Conservation (phyloP, 2,113 vertebrate genomes). For the Pelodiscus sinensis region DNA sequence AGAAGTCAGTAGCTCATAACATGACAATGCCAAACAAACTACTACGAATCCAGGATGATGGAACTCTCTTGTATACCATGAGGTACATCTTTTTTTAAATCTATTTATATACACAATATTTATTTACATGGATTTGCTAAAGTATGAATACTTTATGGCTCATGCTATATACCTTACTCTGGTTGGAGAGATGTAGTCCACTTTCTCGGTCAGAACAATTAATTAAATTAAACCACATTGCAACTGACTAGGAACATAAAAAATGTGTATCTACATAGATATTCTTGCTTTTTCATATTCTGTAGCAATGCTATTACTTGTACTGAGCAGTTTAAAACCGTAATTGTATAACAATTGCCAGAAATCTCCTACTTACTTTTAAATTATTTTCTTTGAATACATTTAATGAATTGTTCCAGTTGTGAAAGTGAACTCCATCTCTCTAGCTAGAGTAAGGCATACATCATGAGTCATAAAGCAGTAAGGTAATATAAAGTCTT, state of each 20-base stretch:
- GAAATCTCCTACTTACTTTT: accelerated
- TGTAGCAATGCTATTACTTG: background rate
- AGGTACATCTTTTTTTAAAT: conserved; percentile 78
- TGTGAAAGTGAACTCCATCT: background rate
- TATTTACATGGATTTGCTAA: background rate
- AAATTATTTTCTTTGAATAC: background rate
- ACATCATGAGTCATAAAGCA: background rate
- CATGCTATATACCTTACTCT: background rate
- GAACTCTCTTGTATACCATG: conserved; percentile 97
- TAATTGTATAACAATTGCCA: background rate
- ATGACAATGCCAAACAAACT: conserved; percentile 99
- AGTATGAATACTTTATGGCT: background rate
- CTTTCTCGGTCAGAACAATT: background rate
- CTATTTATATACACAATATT: background rate
- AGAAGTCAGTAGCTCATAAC: conserved; percentile 98
- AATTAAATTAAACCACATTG: no score
- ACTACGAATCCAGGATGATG: conserved; percentile 95
- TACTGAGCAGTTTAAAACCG: accelerated
- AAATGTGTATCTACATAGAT: background rate
- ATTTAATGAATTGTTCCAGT: background rate
- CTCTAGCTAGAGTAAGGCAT: background rate
- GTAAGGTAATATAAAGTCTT: background rate
- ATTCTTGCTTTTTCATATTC: background rate
- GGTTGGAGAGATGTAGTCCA: background rate
- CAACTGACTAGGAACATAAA: no score